Conservation (phyloP, 2,888 invertebrate species). For the Megaustenia siamemsis region DNA sequence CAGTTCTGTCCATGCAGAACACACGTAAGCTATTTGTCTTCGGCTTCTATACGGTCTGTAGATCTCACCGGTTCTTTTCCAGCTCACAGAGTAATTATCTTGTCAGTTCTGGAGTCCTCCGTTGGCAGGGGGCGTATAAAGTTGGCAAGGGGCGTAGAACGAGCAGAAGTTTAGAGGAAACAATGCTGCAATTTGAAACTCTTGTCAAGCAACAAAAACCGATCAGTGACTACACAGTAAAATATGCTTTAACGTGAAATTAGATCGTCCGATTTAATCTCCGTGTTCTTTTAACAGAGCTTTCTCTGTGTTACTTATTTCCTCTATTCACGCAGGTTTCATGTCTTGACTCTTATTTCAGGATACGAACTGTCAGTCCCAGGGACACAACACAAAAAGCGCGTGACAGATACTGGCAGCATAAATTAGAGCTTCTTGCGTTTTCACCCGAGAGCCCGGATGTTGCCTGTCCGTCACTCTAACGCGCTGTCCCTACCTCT, state of each 20-base stretch:
- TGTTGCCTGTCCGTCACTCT: slow-evolving; percentile 40
- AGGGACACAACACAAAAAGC: slow-evolving; percentile 22
- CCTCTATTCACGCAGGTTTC: slow-evolving; percentile 21
- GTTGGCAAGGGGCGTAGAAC: slow-evolving; percentile 14
- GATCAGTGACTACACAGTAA: neutral
- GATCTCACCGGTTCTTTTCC: neutral
- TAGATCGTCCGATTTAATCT: slow-evolving; percentile 17
- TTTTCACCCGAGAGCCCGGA: neutral
- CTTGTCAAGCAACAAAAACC: slow-evolving; percentile 1
- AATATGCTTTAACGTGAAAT: slow-evolving; percentile 16
- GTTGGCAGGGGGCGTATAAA: slow-evolving; percentile 3
- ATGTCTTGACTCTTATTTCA: neutral
- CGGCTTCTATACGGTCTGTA: neutral
- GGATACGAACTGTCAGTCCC: slow-evolving; percentile 26
- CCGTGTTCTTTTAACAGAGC: neutral
- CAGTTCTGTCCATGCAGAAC: neutral
- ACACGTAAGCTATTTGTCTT: slow-evolving; percentile 18
- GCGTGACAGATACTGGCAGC: slow-evolving; percentile 24
- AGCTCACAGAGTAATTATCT: slow-evolving; percentile 1
- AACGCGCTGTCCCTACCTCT: slow-evolving; percentile 19
- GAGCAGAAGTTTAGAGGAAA: neutral
- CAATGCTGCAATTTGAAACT: slow-evolving; percentile 28
- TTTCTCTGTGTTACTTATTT: neutral
- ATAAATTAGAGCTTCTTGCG: slow-evolving; percentile 41
- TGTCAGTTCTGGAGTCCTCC: neutral